Evolutionary conservation across 2,888 invertebrate species (phyloP).

Genomic region (Cetonia aurata): DNA sequence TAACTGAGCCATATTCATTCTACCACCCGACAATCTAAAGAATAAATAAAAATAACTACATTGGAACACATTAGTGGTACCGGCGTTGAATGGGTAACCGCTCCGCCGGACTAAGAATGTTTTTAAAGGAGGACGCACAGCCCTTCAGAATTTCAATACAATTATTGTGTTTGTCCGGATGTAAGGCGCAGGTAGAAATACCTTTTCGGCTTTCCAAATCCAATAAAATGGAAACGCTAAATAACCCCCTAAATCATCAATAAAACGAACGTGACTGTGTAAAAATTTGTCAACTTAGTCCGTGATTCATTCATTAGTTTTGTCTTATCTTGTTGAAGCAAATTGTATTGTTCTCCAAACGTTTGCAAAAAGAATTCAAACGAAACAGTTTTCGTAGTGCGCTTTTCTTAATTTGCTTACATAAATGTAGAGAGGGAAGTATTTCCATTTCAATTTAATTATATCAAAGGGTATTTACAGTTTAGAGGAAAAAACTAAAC

Average conservation of each 20-base stretch:
- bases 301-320: conserved; percentile 7
- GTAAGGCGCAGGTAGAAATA: conserved; percentile 45
- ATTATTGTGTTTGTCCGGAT: conserved; percentile 44
- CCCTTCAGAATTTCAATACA: conserved; percentile 32
- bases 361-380: too few relatives aligned
- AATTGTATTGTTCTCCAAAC: too few relatives aligned
- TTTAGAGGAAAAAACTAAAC: not conserved
- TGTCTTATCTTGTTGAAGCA: not conserved
- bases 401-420: too few relatives aligned
- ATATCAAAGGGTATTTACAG: too few relatives aligned
- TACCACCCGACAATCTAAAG: conserved; percentile 31
- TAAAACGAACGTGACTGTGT: conserved; percentile 34
- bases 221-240: conserved; percentile 42
- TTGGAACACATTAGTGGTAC: conserved; percentile 42
- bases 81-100: conserved; percentile 41
- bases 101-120: conserved; percentile 31
- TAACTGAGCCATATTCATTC: conserved; percentile 16
- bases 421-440: too few relatives aligned
- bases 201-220: conserved; percentile 45
- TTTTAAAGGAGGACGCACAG: conserved; percentile 25
- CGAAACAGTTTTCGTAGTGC: too few relatives aligned
- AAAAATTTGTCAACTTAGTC: conserved; percentile 32
- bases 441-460: too few relatives aligned
- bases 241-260: conserved; percentile 32
- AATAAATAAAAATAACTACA: conserved; percentile 43